A percentile compares a stretch with the other conserved stretches of the same genome.
Conservation (phyloP, 2,797 vertebrate genomes). For the Heteromormyrus szaboi region DNA sequence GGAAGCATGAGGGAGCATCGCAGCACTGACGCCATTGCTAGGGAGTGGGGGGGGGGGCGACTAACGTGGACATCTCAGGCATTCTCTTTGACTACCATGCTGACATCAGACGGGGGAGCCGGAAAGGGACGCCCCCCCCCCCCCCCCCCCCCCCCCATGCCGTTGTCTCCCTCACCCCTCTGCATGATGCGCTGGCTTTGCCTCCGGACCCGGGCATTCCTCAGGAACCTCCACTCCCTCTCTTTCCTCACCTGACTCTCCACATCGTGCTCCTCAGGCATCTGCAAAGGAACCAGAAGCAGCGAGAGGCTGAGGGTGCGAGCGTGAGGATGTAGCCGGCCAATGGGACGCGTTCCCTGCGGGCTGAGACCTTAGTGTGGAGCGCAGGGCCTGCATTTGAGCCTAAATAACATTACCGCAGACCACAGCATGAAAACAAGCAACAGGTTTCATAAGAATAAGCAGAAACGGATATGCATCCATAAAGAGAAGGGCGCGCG, state of each 20-base stretch:
- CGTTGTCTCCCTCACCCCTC: conserved; percentile 48
- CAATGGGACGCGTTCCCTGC: not conserved
- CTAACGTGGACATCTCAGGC: conserved; percentile 10
- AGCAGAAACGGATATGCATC: not conserved
- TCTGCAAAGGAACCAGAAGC: conserved; percentile 52
- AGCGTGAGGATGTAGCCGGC: not conserved
- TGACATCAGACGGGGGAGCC: conserved; percentile 31
- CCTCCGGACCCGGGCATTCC: conserved; percentile 76
- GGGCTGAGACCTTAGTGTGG: not conserved
- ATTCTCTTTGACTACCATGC: conserved; percentile 56
- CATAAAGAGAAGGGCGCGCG: not conserved
- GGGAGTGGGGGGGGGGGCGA: not conserved
- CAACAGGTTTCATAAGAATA: not conserved
- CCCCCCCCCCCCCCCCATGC: not conserved
- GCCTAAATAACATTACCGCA: not conserved
- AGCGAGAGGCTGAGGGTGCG: not conserved
- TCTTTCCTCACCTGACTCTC: conserved; percentile 94
- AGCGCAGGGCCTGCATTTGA: not conserved
- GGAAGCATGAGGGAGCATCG: not conserved
- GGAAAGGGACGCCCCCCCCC: not conserved
- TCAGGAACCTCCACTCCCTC: conserved; percentile 89
- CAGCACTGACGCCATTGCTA: not conserved
- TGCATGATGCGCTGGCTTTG: conserved; percentile 82
- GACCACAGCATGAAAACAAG: not conserved
- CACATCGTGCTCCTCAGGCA: conserved; percentile 90